Conservation (phyloP, 2,888 invertebrate species). For the Mesorhabditis spiculigera region DNA sequence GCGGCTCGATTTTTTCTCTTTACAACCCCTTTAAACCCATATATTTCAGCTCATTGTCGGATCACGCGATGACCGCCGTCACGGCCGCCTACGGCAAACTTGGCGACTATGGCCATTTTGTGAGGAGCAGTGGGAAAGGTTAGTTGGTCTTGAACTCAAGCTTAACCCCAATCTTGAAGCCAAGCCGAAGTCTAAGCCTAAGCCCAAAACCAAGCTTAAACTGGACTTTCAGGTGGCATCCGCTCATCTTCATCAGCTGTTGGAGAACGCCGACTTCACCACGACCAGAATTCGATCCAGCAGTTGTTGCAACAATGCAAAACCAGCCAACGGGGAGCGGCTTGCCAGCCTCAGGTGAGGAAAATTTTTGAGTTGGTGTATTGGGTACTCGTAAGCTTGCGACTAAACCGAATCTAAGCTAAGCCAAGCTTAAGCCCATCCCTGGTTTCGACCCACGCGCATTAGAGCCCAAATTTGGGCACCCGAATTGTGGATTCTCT, state of each 20-base stretch:
- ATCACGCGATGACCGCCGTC: conserved; percentile 68
- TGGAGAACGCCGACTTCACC: conserved; percentile 23
- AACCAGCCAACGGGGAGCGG: conserved; percentile 41
- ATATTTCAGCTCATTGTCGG: conserved; percentile 14
- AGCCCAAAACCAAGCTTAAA: background rate
- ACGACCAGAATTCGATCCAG: conserved; percentile 44
- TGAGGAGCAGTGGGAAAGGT: conserved; percentile 11
- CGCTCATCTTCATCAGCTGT: conserved; percentile 18
- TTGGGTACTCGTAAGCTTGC: no score
- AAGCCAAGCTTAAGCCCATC: no score
- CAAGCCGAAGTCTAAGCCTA: no score
- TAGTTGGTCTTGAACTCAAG: no score
- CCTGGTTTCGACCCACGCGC: no score
- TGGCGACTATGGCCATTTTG: conserved; percentile 20
- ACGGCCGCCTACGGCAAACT: conserved; percentile 24
- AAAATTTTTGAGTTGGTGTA: background rate
- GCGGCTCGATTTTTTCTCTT: background rate
- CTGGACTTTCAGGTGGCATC: background rate
- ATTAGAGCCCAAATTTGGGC: no score
- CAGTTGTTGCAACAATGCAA: conserved; percentile 43
- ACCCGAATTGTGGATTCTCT: no score
- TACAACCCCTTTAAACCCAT: background rate
- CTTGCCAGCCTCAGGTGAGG: conserved; percentile 13
- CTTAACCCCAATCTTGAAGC: no score
- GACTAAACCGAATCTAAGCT: no score